A percentile compares a stretch with the other conserved stretches of the same genome.
Evolutionary conservation across 2,797 vertebrate species (phyloP).

Genomic region (Eulemur mongoz): DNA sequence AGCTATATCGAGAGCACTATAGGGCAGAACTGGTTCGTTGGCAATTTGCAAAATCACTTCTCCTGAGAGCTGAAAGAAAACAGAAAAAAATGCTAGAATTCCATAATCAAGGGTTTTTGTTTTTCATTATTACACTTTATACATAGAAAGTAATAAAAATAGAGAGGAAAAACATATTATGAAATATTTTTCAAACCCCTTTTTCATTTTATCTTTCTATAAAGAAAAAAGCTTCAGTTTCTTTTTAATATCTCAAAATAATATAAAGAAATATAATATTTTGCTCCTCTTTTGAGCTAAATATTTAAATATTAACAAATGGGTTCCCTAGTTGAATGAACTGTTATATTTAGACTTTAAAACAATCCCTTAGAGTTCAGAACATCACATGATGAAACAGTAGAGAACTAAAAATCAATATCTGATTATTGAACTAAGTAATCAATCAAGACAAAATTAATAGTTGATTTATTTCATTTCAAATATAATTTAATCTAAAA

Average conservation of each 20-base stretch:
- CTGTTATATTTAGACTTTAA: conserved; percentile 3
- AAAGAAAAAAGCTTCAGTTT: neutral
- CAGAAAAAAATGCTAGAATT: conserved; percentile 66
- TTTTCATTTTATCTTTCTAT: neutral
- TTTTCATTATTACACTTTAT: conserved; percentile 37
- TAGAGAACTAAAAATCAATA: neutral
- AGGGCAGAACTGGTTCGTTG: conserved; percentile 93
- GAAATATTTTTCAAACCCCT: neutral
- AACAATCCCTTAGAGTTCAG: neutral
- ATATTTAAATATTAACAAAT: conserved; percentile 1
- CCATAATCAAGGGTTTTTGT: conserved; percentile 6
- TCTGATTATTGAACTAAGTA: neutral
- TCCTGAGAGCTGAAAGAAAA: conserved; percentile 91
- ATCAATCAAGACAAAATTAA: neutral
- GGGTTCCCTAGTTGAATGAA: neutral
- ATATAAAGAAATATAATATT: neutral
- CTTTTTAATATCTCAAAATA: neutral
- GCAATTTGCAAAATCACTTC: conserved; percentile 93
- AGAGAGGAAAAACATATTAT: neutral
- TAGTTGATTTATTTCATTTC: neutral
- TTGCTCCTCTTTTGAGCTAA: neutral
- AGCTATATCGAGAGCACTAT: conserved; percentile 94
- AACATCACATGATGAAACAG: neutral
- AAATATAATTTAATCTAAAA: neutral
- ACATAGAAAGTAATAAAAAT: neutral